These are phyloP conservation scores for Phaetusa simplex DNA, from an alignment of 2,113 vertebrate genomes.

Conservation along the genomic window DNA sequence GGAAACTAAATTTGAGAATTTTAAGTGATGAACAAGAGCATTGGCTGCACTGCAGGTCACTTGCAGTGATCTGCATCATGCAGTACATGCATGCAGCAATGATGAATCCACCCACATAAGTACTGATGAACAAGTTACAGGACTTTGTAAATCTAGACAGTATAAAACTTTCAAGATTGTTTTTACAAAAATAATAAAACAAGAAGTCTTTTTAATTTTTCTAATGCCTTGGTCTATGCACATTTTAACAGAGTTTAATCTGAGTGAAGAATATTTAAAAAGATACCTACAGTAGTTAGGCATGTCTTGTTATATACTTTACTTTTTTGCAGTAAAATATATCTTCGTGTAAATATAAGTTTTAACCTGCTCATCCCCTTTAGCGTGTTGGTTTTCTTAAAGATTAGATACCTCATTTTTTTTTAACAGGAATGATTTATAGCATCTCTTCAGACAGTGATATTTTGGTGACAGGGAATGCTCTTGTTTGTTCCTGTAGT, in stretches of 20 bases:
- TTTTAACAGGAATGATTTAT: not conserved
- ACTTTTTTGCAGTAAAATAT: not conserved
- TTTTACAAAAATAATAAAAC: constrained; percentile 21
- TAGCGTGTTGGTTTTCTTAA: not conserved
- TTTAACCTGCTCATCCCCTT: not conserved
- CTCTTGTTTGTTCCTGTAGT: not conserved
- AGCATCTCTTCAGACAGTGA: not conserved
- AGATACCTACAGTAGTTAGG: constrained; percentile 10
- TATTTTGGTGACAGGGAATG: not conserved
- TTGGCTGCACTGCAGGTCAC: not conserved
- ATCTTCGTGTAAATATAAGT: not conserved
- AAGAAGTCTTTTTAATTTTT: constrained; percentile 40
- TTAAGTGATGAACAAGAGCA: not conserved
- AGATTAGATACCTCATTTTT: constrained; percentile 3
- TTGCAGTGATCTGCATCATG: not conserved
- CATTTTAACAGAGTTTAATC: constrained; percentile 39
- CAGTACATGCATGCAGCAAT: not conserved
- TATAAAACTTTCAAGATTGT: constrained; percentile 9
- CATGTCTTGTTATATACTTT: not conserved
- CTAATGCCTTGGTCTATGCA: constrained; percentile 65
- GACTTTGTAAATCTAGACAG: constrained; percentile 6
- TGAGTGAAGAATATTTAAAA: constrained; percentile 16
- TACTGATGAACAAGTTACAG: not conserved
- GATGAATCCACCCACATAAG: not conserved
- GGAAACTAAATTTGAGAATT: not conserved